Base-by-base conservation (phyloP, 2,113 vertebrate species). In the Apteryx owenii region DNA sequence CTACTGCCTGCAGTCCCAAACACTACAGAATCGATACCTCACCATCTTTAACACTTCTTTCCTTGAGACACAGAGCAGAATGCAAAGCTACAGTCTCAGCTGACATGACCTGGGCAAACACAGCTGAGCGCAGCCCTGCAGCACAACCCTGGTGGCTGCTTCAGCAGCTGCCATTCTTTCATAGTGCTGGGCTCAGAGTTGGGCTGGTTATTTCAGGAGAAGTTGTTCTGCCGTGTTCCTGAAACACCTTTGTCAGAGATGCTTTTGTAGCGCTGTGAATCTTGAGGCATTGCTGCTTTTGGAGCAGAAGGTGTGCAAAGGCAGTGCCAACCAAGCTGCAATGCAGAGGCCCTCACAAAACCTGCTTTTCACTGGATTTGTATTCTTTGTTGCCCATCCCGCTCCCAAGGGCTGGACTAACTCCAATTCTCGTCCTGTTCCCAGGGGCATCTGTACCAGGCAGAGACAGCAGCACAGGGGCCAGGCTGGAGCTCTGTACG, bases 401-500 rank as follows among this genome's bases (percentile, higher is more conserved):
- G 46, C 53, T 64, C 42, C 12, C 61, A 17, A 58, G 56, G 29
- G 31, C 28, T 17, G 29, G 28, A 31, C 2, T 1, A 51, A 18
- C 42, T 51, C 54, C 42, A 8, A 1, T 14, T 70, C 21, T 62
- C 29, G 22, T 36, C 36, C 40, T 2, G 2, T 21, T n/a, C 48
- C 51, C 66, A 58, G 56, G 10, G 56, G 26, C 26, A 28, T 28
- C 53, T 28, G 53, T 54, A 23, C 56, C 10, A 31, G 56, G 31
- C 60, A 21, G 4, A 8, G 53, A 8, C 9, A 15, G 19, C 1
- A 17, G 0, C 6, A 26, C 0, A 0, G 17, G 8, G 38, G 12
- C 14, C 17, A 38, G 42, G 4, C 31, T 38, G 56, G 28, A 81
- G 36, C 77, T 71, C 64, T 10, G 19, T 28, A 3, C 0, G 5